A percentile compares a stretch with the other conserved stretches of the same genome.
Conservation (phyloP, 2,113 vertebrate genomes). For the Ammodytes dubius region DNA sequence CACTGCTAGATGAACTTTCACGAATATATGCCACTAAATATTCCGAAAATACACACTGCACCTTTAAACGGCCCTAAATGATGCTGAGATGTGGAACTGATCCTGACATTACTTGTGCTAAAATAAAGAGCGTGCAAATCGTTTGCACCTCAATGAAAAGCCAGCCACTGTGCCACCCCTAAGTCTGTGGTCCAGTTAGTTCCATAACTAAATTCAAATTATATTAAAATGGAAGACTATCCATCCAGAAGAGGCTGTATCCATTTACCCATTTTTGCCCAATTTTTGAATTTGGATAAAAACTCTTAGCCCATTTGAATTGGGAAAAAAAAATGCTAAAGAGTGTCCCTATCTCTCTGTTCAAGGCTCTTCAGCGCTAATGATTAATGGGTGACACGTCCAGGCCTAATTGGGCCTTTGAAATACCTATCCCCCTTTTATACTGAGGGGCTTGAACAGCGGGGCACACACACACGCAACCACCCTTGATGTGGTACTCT, state of each 20-base stretch:
- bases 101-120: not conserved
- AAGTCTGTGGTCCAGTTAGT: not conserved
- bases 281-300: conserved; percentile 27
- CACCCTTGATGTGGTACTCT: conserved; percentile 23
- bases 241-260: conserved; percentile 20
- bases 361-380: conserved; percentile 43
- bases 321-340: not conserved
- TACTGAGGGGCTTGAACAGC: conserved; percentile 52
- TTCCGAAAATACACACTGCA: no score
- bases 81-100: conserved; percentile 1
- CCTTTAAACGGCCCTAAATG: not conserved
- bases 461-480: not conserved
- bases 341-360: conserved; percentile 24
- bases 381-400: conserved; percentile 65
- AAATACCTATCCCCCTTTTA: conserved; percentile 61
- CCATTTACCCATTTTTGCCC: conserved; percentile 11
- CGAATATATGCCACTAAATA: no score
- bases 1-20: no score
- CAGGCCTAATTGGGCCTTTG: conserved; percentile 72
- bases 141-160: not conserved
- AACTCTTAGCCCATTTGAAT: conserved; percentile 38
- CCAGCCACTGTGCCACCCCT: not conserved
- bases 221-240: conserved; percentile 7
- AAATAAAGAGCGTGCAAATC: not conserved
- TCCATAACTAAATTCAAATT: conserved; percentile 13